Conservation (phyloP, 1,140 invertebrate genomes). For the Chymomyza costata region DNA sequence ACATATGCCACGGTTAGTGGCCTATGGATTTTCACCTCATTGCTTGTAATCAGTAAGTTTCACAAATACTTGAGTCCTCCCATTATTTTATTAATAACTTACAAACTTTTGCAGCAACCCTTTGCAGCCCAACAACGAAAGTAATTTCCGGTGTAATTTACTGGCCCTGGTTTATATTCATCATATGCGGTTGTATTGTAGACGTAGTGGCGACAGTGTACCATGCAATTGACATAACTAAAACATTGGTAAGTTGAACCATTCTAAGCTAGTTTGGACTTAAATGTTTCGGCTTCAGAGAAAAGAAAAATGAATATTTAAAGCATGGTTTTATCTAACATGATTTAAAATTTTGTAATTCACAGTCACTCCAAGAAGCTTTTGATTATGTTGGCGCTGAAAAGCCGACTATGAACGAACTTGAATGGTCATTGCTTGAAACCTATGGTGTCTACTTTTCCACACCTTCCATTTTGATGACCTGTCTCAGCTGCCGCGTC, state of each 20-base stretch:
- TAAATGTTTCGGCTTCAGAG: no score
- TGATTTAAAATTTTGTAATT: neutral
- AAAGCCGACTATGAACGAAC: neutral
- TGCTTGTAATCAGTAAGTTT: constrained; percentile 52
- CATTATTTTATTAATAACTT: neutral
- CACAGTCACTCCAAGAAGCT: constrained; percentile 26
- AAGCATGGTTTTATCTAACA: no score
- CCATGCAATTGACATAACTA: constrained; percentile 44
- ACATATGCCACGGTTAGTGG: constrained; percentile 62
- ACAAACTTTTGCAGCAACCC: constrained; percentile 35
- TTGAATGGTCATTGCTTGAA: constrained; percentile 1
- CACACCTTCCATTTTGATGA: constrained; percentile 53
- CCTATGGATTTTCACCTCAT: constrained; percentile 57
- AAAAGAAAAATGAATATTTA: no score
- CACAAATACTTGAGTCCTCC: neutral
- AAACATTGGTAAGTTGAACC: constrained; percentile 42
- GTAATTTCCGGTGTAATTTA: constrained; percentile 51
- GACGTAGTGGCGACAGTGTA: constrained; percentile 66
- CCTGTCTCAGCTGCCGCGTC: constrained; percentile 47
- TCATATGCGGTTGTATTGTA: constrained; percentile 48
- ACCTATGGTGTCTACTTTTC: constrained; percentile 53
- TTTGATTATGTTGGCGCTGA: constrained; percentile 32
- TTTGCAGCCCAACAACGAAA: constrained; percentile 61
- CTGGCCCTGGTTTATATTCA: constrained; percentile 67
- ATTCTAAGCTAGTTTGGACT: no score